Percentiles rank a stretch among this genome's conserved stretches.
These are phyloP conservation scores for Meriones psammophilus DNA, from an alignment of 2,797 vertebrate species.

Conservation along the genomic window DNA sequence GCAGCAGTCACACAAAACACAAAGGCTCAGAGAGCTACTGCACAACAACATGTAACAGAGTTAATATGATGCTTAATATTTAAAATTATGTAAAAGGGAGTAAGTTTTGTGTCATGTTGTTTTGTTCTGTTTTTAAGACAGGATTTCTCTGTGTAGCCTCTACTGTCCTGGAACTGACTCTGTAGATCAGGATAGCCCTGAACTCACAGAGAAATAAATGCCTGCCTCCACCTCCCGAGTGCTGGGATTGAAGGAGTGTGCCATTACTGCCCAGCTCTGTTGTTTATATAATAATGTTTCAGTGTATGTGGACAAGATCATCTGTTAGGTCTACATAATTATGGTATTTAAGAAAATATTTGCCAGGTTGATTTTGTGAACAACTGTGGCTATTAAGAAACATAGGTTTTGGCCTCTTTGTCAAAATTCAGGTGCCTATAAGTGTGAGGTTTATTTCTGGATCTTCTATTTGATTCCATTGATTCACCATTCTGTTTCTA, in stretches of 20 bases:
- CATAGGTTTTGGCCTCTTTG: background rate
- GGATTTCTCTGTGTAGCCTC: background rate
- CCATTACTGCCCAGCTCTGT: background rate
- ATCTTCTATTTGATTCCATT: no score
- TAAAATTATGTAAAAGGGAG: background rate
- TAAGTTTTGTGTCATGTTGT: background rate
- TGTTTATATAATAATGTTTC: background rate
- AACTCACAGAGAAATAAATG: background rate
- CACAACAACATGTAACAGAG: background rate
- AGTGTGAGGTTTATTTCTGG: no score
- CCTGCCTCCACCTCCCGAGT: background rate
- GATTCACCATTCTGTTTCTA: no score
- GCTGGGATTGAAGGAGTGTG: background rate
- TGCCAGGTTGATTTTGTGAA: slow-evolving; percentile 25
- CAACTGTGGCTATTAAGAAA: background rate
- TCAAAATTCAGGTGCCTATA: no score
- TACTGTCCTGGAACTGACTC: background rate
- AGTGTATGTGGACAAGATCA: slow-evolving; percentile 11
- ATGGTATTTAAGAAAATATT: background rate
- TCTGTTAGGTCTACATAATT: background rate
- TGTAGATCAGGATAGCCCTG: background rate
- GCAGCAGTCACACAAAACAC: background rate
- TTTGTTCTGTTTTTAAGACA: slow-evolving; percentile 7
- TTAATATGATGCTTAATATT: background rate
- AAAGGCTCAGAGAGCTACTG: background rate